Evolutionary conservation across 2,113 vertebrate species (phyloP), one percentile per base, ranked within the genome.

Genomic region (Ophthalmolycus amberensis): DNA sequence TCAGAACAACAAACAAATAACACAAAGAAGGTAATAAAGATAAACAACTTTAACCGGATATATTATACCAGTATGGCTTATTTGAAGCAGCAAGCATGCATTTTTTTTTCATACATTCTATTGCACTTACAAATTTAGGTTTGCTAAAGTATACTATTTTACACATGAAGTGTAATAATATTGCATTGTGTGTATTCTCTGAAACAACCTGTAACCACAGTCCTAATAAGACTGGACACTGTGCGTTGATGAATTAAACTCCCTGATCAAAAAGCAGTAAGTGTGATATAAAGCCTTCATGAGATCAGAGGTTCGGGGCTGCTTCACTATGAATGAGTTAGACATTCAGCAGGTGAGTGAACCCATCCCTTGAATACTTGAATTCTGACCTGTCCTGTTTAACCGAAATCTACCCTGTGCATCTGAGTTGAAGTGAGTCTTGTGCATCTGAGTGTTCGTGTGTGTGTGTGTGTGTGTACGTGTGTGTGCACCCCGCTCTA

Each of bases 21-120:
- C 27, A 79, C 12, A 14, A 37, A 14, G 1, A 72, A 77, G 0
- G 6, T 59, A 34, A 67, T 32, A 73, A 79, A 59, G 25, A 58
- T 58, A 78, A 20, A 75, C 9, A 27, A 1, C 11, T 63, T 68
- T 20, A 70, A 5, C 54, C 58, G 40, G 72, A 54, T 18, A 69
- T 34, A 20, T 70, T 48, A 77, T 62, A 75, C 4, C 38, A 48
- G 14, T 59, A 65, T 66, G 50, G 73, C 54, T 70, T 72, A 60
- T 11, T 11, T 54, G 44, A 78, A 82, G 75, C 70, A 74, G 58
- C 27, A 78, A 68, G 38, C 74, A 76, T 74, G 80, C 71, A 12
- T 40, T 52, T 63, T 79, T 79, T 14, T 42, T 56, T 15, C 32
- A 62, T 46, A 27, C 38, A 46, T 46, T 59, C 27, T 65, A 44